Evolutionary conservation across 2,888 invertebrate species (phyloP), one percentile per base, ranked within the genome.

Genomic region (Apotomis capreana): DNA sequence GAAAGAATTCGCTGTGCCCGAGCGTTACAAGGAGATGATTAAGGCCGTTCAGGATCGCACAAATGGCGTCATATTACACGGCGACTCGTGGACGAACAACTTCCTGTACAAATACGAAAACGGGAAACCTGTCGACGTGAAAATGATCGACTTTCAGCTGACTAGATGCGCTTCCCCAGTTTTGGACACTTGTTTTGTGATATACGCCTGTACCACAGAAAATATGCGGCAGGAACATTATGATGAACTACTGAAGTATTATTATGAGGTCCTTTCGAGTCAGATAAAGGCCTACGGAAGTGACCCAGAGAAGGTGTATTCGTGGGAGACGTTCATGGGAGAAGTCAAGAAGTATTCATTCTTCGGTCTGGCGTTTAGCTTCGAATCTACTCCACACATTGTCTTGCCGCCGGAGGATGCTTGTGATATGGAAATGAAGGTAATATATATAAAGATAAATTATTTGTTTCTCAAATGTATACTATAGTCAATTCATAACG

Each of bases 1-100:
- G 0, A 94, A 91, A 63, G 84, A 94, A 49, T 95, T 95, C 70
- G 86, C 93, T 4, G 87, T 92, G 0, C 94, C 94, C 0, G 93
- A 94, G 44, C 83, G 94, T 0, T 94, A 94, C 59, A 89, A 92
- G 68, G 93, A 92, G 62, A 86, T 94, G 85, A 84, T 91, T 0
- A 84, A 87, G 10, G 91, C 94, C 0, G 90, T 89, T 0, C 77
- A 83, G 0, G 85, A 87, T 0, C 79, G 81, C 15, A 87, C 88
- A 36, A 87, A 93, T n/a, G 92, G 94, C 0, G 95, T 95, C 0
- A 94, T 96, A 44, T 94, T 94, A 0, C 96, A 96, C 73, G 96
- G 96, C 0, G 96, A 97, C 81, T 94, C 95, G 54, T 96, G 96
- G 96, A 94, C 95, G 0, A 96, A 95, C n/a, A 96, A 97, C 82